Conservation (phyloP, 2,888 invertebrate genomes). For the Leptopilina myrica region DNA sequence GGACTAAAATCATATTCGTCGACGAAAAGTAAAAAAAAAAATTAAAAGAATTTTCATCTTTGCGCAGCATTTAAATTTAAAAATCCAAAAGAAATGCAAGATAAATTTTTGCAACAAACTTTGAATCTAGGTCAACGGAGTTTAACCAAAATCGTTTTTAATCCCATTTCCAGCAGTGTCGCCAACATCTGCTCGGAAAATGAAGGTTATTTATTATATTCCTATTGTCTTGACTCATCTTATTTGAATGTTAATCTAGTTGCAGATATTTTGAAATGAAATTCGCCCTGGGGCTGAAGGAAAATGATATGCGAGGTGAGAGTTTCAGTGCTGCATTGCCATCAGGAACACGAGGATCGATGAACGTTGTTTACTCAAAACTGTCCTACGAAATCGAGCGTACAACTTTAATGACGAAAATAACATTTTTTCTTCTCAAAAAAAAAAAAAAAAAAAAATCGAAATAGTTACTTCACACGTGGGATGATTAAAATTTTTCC, state of each 20-base stretch:
- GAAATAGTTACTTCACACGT: neutral
- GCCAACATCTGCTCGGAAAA: neutral
- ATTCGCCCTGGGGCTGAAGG: neutral
- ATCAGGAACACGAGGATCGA: conserved; percentile 43
- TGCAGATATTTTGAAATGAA: conserved; percentile 20
- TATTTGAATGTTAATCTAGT: conserved; percentile 33
- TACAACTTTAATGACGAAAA: conserved; percentile 16
- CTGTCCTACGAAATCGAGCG: conserved; percentile 12
- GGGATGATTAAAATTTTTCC: neutral
- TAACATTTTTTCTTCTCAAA: neutral
- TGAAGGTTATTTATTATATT: conserved; percentile 26
- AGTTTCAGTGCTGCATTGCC: conserved; percentile 43
- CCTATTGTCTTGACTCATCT: conserved; percentile 21
- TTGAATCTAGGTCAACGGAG: neutral
- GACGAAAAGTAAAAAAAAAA: too few relatives aligned
- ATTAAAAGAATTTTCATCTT: too few relatives aligned
- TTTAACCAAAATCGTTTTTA: neutral
- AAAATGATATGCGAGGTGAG: conserved; percentile 47
- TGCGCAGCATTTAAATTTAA: too few relatives aligned
- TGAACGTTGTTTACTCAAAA: conserved; percentile 26
- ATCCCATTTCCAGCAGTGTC: neutral
- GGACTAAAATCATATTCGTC: too few relatives aligned
- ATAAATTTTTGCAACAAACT: neutral
- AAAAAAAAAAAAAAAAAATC: conserved; percentile 2
- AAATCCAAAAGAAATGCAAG: too few relatives aligned